Base-by-base conservation (phyloP, 2,797 vertebrate genomes). In the Acanthopagrus latus region DNA sequence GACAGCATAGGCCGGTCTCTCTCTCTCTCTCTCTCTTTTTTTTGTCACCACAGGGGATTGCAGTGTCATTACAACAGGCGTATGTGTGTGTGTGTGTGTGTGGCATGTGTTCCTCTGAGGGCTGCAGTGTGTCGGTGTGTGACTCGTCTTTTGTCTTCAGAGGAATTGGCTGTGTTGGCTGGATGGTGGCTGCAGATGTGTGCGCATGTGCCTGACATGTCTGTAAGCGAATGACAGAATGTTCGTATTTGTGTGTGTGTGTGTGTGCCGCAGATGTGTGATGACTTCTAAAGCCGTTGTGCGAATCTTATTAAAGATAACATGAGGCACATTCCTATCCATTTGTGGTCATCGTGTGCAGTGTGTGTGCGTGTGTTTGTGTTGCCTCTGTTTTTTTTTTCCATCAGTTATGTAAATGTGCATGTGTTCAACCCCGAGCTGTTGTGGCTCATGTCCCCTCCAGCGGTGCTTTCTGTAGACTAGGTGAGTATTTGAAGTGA, bases 401-500 rank as follows among this genome's bases (percentile, higher is more conserved):
- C 74, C 12, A 17, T 65, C 56, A 23, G 58, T 82, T 59, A 71
- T 69, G 29, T 68, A 83, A 84, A 86, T 72, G 51, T n/a, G 21
- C 64, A 8, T 38, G 66, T 71, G 43, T 63, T 23, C 68, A 78
- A 57, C 44, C 67, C 74, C 55, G 41, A 70, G 62, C 81, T 76
- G 55, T 52, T 78, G 23, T 13, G 25, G 29, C 62, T 58, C 70
- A 29, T 38, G 74, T 85, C 73, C 71, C 86, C 71, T 74, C 58
- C 81, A 85, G 84, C 84, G 2, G 21, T 20, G 67, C 70, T 76
- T 67, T 84, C 60, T 81, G 65, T 70, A 41, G 80, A 84, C 81
- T 80, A 86, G 80, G 87, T 70, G 74, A 64, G 63, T 69, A 86
- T 89, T 81, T 81, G 73, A 91, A 88, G 82, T 86, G 85, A 89